Base-by-base conservation (phyloP, 2,888 invertebrate genomes). In the Noctua fimbriata region DNA sequence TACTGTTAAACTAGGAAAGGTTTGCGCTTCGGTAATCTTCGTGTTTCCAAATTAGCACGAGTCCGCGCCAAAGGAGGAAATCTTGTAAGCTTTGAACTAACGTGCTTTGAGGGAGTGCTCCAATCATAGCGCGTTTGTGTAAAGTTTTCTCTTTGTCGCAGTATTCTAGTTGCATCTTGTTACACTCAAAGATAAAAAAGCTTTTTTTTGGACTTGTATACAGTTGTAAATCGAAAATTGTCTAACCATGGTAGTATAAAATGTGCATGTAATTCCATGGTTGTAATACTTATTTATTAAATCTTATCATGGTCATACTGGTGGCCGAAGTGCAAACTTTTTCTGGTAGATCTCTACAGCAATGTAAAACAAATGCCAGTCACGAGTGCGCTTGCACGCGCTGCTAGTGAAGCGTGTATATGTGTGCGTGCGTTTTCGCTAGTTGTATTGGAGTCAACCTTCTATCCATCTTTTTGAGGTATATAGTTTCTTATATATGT, bases 401-500 rank as follows among this genome's bases (percentile, higher is more conserved):
- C 21, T 16, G 73, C 41, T 41, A 28, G 21, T 41, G 18, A 44
- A 21, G 3, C 5, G 4, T 65, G 10, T 9, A 2, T 71, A 55
- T 24, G 18, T 73, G 2, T 69, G 36, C 18, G 52, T 76, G 55
- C 0, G 9, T 79, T 55, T 47, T n/a, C 6, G 0, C 21, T 24
- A 21, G 12, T 10, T 58, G 16, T 32, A 14, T 52, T 18, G 3
- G 10, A 69, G 44, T 9, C 1, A 12, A 24, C 24, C 28, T 80
- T 47, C 52, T 12, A 14, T 44, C 4, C 6, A 16, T 60, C 0
- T 67, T 63, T 49, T 28, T 18, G 49, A 69, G 24, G n/a, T 0
- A 73, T 55, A 81, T 88, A 86, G 86, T 83, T 83, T 76, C 16
- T 52, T 79, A 67, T 73, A 66, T 4, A 36, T n/a, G n/a, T 36